Evolutionary conservation across 2,797 vertebrate genomes (phyloP).

Genomic region (Coilia nasus): DNA sequence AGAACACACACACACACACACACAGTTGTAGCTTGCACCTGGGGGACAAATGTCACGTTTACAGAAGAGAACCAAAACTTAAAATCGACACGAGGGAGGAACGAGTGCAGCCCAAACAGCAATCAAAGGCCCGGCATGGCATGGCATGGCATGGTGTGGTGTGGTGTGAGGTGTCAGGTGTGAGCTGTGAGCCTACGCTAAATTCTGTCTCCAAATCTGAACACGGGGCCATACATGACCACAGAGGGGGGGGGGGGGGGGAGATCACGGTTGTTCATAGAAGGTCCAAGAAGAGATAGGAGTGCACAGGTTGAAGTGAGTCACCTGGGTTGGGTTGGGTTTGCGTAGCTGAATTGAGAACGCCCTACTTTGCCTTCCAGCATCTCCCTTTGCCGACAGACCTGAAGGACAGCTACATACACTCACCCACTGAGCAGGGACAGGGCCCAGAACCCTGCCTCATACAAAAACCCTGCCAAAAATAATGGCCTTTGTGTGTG

Average conservation of each 20-base stretch:
- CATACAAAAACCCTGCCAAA: background rate
- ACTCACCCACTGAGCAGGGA: conserved; percentile 15
- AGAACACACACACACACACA: background rate
- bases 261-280: background rate
- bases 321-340: background rate
- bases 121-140: too few relatives aligned
- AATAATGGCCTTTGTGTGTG: background rate
- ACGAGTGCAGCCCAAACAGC: background rate
- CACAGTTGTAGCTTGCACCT: background rate
- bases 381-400: background rate
- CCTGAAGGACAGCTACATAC: conserved; percentile 28
- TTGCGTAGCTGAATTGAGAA: background rate
- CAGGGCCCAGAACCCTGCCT: background rate
- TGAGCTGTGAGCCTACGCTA: too few relatives aligned
- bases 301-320: background rate
- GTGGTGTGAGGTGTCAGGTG: too few relatives aligned
- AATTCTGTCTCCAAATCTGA: background rate
- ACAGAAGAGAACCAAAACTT: background rate
- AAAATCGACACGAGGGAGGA: background rate
- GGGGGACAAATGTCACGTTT: background rate
- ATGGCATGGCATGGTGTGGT: too few relatives aligned
- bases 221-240: background rate
- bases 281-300: background rate
- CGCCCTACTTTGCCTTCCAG: background rate
- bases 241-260: background rate